Percentiles rank a stretch among this genome's conserved stretches.
Conservation (phyloP, 2,113 vertebrate genomes). For the Catagonus wagneri region DNA sequence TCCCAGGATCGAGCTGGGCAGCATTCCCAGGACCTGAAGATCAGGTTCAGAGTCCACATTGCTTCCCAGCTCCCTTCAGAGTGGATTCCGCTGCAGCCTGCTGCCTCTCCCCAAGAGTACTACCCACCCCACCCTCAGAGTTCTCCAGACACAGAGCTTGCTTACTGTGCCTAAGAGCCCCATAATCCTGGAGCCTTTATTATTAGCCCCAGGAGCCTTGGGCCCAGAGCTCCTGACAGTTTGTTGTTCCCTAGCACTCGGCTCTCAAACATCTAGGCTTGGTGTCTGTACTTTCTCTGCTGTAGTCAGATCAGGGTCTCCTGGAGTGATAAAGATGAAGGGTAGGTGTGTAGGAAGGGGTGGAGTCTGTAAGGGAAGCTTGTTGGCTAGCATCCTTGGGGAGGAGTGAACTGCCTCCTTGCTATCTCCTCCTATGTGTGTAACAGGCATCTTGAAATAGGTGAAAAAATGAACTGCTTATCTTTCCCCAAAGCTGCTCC, state of each 20-base stretch:
- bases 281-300: background rate
- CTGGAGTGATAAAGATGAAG: background rate
- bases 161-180: background rate
- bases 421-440: background rate
- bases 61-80: background rate
- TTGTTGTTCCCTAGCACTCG: background rate
- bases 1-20: background rate
- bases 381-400: background rate
- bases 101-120: background rate
- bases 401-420: background rate
- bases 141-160: background rate
- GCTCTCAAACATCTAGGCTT: background rate
- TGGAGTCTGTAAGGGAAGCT: background rate
- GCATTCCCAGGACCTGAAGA: slow-evolving; percentile 32
- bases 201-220: background rate
- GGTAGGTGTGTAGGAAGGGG: background rate
- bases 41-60: slow-evolving; percentile 5
- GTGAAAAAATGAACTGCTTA: background rate
- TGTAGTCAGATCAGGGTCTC: background rate
- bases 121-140: background rate
- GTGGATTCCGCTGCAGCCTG: slow-evolving; percentile 1
- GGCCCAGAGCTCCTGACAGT: background rate
- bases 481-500: background rate
- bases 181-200: background rate
- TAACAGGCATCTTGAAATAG: background rate